phyloP scores from a whole-genome alignment of 2,888 invertebrate species.

The Ditula angustiorana region DNA sequence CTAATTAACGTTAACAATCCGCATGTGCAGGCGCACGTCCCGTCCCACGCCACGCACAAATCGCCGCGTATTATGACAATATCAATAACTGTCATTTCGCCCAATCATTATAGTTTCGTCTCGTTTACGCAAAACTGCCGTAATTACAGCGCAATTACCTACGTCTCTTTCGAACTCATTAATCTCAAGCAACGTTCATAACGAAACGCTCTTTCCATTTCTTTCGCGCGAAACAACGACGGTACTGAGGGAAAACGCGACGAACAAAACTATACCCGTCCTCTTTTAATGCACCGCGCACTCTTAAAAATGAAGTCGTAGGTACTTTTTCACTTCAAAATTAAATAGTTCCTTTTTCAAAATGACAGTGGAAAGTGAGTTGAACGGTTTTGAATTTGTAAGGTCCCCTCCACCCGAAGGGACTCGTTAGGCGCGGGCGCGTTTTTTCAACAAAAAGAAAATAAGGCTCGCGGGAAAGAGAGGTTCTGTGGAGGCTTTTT shows the following conservation, averaged over 20 bases:
- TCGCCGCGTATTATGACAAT: slow-evolving; percentile 73
- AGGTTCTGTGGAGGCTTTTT: slow-evolving; percentile 79
- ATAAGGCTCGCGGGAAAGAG: slow-evolving; percentile 81
- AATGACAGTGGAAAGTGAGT: slow-evolving; percentile 68
- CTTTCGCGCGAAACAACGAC: slow-evolving; percentile 68
- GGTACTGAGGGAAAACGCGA: slow-evolving; percentile 53
- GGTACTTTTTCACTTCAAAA: slow-evolving; percentile 57
- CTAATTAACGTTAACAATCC: slow-evolving; percentile 73
- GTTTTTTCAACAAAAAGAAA: slow-evolving; percentile 76
- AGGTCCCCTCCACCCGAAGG: slow-evolving; percentile 64
- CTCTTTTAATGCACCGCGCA: slow-evolving; percentile 57
- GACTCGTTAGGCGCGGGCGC: slow-evolving; percentile 70
- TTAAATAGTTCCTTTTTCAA: slow-evolving; percentile 61
- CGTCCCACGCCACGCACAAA: slow-evolving; percentile 61
- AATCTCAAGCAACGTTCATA: slow-evolving; percentile 67
- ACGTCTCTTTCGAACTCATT: slow-evolving; percentile 81
- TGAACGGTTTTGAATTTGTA: slow-evolving; percentile 64
- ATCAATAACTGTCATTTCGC: slow-evolving; percentile 82
- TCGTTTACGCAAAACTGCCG: slow-evolving; percentile 76
- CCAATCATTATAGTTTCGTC: slow-evolving; percentile 80
- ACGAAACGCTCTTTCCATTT: slow-evolving; percentile 71
- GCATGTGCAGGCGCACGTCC: slow-evolving; percentile 63
- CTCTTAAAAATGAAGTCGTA: slow-evolving; percentile 63
- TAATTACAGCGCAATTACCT: slow-evolving; percentile 76
- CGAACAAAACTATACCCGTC: slow-evolving; percentile 61